Evolutionary conservation across 2,888 invertebrate genomes (phyloP).

Genomic region (Lypha dubia): DNA sequence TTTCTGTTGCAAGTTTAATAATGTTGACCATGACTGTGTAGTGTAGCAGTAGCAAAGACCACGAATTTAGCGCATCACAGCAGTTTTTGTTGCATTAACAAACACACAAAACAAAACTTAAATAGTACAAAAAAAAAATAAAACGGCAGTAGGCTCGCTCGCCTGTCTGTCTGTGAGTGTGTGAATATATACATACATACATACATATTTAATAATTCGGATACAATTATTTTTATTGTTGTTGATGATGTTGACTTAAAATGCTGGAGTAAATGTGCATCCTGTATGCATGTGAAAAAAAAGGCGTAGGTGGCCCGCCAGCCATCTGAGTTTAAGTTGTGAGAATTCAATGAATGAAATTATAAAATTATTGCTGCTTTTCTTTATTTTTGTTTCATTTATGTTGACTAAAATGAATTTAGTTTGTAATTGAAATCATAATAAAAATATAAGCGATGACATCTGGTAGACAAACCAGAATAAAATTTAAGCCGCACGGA

Average conservation of each 20-base stretch:
- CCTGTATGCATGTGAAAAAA: slow-evolving; percentile 34
- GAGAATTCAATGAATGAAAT: slow-evolving; percentile 59
- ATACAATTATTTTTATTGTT: slow-evolving; percentile 65
- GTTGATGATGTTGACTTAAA: slow-evolving; percentile 51
- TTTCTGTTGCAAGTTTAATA: slow-evolving; percentile 45
- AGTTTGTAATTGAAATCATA: slow-evolving; percentile 69
- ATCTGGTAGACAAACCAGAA: slow-evolving; percentile 66
- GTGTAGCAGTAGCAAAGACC: slow-evolving; percentile 46
- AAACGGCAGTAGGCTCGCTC: slow-evolving; percentile 31
- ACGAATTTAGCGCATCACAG: slow-evolving; percentile 68
- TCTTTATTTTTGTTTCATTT: slow-evolving; percentile 20
- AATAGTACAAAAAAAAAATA: background rate
- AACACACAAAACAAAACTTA: slow-evolving; percentile 4
- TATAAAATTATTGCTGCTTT: slow-evolving; percentile 44
- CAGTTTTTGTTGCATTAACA: slow-evolving; percentile 52
- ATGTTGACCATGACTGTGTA: slow-evolving; percentile 50
- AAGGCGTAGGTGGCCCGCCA: slow-evolving; percentile 54
- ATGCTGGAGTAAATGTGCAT: slow-evolving; percentile 14
- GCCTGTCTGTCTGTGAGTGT: slow-evolving; percentile 23
- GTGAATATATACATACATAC: slow-evolving; percentile 26
- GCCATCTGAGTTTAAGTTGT: slow-evolving; percentile 15
- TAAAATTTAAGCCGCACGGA: slow-evolving; percentile 39
- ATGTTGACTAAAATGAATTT: slow-evolving; percentile 58
- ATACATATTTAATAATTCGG: slow-evolving; percentile 54
- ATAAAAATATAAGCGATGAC: slow-evolving; percentile 72